phyloP scores from a whole-genome alignment of 2,888 invertebrate genomes.

The Alloplasta piceator region DNA sequence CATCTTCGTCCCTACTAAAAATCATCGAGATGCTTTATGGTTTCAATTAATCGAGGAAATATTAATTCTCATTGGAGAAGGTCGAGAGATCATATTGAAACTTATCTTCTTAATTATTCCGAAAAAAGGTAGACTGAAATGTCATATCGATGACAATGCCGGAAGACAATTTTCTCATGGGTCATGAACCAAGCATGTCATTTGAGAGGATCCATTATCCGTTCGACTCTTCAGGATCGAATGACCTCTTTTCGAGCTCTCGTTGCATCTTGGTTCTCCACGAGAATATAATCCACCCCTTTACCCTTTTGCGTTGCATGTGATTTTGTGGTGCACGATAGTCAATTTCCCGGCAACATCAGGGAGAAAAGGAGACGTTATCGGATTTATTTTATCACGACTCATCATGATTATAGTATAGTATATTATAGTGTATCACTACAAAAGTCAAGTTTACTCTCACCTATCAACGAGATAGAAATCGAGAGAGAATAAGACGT shows the following conservation, averaged over 20 bases:
- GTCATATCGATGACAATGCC: neutral
- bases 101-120: too few species aligned
- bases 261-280: neutral
- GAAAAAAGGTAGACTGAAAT: too few species aligned
- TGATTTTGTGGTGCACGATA: conserved; percentile 22
- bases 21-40: too few species aligned
- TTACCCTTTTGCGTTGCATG: conserved; percentile 9
- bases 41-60: too few species aligned
- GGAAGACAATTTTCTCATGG: neutral
- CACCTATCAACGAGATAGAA: too few species aligned
- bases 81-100: too few species aligned
- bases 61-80: too few species aligned
- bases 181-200: neutral
- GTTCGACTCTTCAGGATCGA: neutral
- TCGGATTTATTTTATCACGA: conserved; percentile 24
- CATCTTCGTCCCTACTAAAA: too few species aligned
- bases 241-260: conserved; percentile 20
- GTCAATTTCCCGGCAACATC: conserved; percentile 43
- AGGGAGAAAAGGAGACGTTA: conserved; percentile 33
- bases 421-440: neutral
- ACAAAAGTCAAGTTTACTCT: neutral
- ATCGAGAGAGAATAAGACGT: too few species aligned
- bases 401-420: too few species aligned
- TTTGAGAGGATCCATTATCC: conserved; percentile 15
- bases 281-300: neutral